phyloP scores from a whole-genome alignment of 1,140 invertebrate species.

The Drosophila kepulauana region DNA sequence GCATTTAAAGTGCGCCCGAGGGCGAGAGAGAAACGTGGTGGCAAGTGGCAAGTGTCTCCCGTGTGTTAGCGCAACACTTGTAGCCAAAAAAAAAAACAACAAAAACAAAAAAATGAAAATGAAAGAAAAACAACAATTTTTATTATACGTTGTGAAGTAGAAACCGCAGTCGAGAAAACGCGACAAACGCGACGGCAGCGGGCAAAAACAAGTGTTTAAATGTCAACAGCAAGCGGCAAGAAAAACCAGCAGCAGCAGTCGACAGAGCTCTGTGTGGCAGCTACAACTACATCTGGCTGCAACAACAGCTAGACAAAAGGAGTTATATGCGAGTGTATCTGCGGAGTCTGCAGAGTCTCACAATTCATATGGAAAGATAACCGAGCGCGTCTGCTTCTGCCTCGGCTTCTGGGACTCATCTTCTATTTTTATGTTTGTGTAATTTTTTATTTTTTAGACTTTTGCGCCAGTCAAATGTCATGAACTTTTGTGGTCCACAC shows the following conservation, averaged over 20 bases:
- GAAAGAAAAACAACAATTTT: conserved; percentile 43
- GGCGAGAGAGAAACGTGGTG: neutral
- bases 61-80: conserved; percentile 77
- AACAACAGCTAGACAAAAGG: conserved; percentile 51
- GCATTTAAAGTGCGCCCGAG: conserved; percentile 64
- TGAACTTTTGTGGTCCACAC: conserved; percentile 69
- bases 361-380: conserved; percentile 70
- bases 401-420: conserved; percentile 61
- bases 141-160: conserved; percentile 60
- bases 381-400: conserved; percentile 42
- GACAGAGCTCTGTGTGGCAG: neutral
- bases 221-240: conserved; percentile 73
- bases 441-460: conserved; percentile 10
- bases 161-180: conserved; percentile 54
- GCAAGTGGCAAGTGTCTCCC: conserved; percentile 16
- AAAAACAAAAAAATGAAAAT: conserved; percentile 17
- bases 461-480: conserved; percentile 66
- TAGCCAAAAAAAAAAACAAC: conserved; percentile 48
- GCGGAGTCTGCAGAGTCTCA: conserved; percentile 30
- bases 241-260: conserved; percentile 57
- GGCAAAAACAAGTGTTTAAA: conserved; percentile 79
- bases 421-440: conserved; percentile 51
- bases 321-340: conserved; percentile 44
- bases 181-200: conserved; percentile 6
- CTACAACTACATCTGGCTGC: no score